Evolutionary conservation across 2,113 vertebrate genomes (phyloP), one percentile per base, ranked within the genome.

Genomic region (Semnornis frantzii): DNA sequence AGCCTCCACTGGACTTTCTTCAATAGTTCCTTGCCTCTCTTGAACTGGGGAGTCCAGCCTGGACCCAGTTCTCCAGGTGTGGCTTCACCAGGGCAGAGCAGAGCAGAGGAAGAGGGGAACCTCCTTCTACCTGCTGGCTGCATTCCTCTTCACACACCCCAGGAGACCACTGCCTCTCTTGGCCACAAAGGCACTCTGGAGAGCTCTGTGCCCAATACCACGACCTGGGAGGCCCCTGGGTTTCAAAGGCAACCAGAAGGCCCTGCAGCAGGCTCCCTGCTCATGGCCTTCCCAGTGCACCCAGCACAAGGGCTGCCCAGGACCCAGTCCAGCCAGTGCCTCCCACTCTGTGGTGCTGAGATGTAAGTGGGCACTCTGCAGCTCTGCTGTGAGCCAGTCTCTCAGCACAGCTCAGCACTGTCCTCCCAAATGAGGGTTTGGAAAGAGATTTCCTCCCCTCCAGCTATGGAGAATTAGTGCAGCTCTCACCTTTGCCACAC

Each of bases 301-400:
- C 68, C 6, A 5, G 17, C 12, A 1, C 0, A 9, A 37, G 50
- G 77, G 70, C 72, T 59, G 54, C 58, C 0, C 1, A 44, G 87
- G 74, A 8, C 17, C 39, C 44, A 2, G 37, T 5, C 14, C 2
- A 14, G 33, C 11, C 68, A 11, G 0, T 15, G 1, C 27, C 64
- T 65, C 39, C 57, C 59, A 5, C 34, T 65, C 1, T 1, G 5
- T 7, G 79, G 21, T 30, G 66, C 58, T 5, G 9, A 25, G 28
- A 2, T 1, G 9, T 1, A 2, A 3, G 27, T 0, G 8, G 42
- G 79, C 7, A 4, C 62, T 68, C 73, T n/a, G 21, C 80, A 12
- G 85, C 6, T 14, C 55, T 15, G 31, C 0, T 63, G 54, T 44
- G 27, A 3, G 17, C 60, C 31, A 16, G 13, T 3, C 3, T 65